Evolutionary conservation across 2,888 invertebrate genomes (phyloP).

Genomic region (Magallana nippona): DNA sequence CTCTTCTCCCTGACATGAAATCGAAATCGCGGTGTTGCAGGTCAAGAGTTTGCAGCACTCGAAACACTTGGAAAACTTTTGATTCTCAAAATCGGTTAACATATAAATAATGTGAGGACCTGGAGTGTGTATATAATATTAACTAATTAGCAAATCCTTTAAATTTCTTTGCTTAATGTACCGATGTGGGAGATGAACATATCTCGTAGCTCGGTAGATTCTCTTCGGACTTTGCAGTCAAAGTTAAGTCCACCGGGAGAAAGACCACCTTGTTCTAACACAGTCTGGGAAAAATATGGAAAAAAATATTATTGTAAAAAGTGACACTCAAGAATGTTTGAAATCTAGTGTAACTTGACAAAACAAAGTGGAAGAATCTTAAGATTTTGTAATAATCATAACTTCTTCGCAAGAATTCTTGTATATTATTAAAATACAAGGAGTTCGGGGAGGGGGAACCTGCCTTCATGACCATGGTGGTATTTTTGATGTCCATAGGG

Average conservation of each 20-base stretch:
- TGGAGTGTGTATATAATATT: no score
- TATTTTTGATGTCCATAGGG: constrained; percentile 82
- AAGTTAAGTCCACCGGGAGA: constrained; percentile 84
- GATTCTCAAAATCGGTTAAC: no score
- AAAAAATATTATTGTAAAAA: background rate
- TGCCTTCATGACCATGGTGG: constrained; percentile 84
- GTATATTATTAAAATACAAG: background rate
- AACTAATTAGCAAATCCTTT: no score
- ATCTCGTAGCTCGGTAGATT: constrained; percentile 82
- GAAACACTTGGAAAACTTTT: no score
- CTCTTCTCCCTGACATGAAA: background rate
- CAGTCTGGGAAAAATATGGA: constrained; percentile 64
- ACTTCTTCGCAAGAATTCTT: background rate
- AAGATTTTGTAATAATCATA: no score
- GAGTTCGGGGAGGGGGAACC: background rate
- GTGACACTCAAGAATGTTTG: no score
- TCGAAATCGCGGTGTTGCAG: background rate
- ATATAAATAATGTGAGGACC: no score
- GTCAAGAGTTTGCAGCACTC: background rate
- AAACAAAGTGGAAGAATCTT: no score
- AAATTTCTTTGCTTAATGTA: constrained; percentile 44
- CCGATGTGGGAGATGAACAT: constrained; percentile 82
- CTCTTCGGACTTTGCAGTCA: constrained; percentile 82
- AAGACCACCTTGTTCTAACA: constrained; percentile 82
- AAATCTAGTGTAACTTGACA: no score